A percentile compares a stretch with the other conserved stretches of the same genome.
phyloP scores from a whole-genome alignment of 2,797 vertebrate genomes.

The Acanthurus leucopareius region DNA sequence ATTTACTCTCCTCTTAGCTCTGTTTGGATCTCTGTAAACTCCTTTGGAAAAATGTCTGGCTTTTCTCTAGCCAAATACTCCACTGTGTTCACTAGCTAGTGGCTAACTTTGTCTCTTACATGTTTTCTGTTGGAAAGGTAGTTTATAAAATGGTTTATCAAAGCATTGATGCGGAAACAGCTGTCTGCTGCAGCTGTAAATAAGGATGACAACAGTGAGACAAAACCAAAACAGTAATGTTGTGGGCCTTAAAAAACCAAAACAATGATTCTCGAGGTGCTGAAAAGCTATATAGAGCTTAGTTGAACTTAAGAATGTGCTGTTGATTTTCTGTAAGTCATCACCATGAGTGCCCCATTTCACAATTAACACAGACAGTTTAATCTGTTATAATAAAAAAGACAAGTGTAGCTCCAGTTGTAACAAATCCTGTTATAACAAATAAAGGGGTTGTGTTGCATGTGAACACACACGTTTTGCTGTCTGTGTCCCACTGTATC shows the following conservation, averaged over 20 bases:
- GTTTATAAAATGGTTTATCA: not conserved
- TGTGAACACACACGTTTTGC: too few species aligned
- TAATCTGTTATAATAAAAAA: not conserved
- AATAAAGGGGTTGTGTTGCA: not conserved
- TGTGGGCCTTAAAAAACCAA: not conserved
- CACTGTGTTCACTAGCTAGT: not conserved
- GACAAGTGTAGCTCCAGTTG: not conserved
- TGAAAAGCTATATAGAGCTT: not conserved
- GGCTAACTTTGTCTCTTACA: not conserved
- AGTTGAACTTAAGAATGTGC: too few species aligned
- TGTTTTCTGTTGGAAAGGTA: not conserved
- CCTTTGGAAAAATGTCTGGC: not conserved
- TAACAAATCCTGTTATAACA: not conserved
- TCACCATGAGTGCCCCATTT: not conserved
- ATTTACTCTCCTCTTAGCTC: not conserved
- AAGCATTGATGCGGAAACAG: not conserved
- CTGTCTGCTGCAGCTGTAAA: not conserved
- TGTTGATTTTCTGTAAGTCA: not conserved
- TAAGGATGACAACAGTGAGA: not conserved
- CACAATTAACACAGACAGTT: not conserved
- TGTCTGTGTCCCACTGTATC: not conserved
- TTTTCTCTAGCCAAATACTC: not conserved
- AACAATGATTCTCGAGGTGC: not conserved
- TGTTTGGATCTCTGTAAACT: not conserved
- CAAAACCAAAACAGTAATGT: not conserved